Percentiles rank a stretch among this genome's conserved stretches.
phyloP scores from a whole-genome alignment of 2,888 invertebrate genomes.

The Parnassius orleans region DNA sequence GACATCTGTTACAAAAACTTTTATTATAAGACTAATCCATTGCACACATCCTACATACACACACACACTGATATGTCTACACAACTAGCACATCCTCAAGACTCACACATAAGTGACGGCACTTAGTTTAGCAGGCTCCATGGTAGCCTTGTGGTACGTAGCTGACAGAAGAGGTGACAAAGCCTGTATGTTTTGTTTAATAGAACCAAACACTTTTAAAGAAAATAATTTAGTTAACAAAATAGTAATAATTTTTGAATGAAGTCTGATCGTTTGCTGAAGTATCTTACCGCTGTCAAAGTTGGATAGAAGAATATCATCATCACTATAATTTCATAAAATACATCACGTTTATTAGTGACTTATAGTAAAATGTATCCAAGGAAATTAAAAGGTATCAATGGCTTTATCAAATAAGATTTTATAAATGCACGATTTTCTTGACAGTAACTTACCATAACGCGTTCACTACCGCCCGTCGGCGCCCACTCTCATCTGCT shows the following conservation, averaged over 20 bases:
- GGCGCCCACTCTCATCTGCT: slow-evolving; percentile 79
- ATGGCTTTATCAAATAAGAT: too few species aligned
- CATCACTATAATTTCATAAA: too few species aligned
- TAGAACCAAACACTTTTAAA: too few species aligned
- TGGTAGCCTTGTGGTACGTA: slow-evolving; percentile 52
- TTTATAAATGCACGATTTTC: neutral
- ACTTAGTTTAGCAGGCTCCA: slow-evolving; percentile 72
- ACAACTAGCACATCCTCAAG: slow-evolving; percentile 38
- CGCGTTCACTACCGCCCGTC: slow-evolving; percentile 54
- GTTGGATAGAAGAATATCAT: too few species aligned
- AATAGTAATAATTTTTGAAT: too few species aligned
- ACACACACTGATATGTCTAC: slow-evolving; percentile 46
- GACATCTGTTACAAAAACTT: slow-evolving; percentile 81
- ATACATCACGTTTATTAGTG: too few species aligned
- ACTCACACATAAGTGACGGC: slow-evolving; percentile 61
- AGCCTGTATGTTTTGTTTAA: too few species aligned
- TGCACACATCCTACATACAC: slow-evolving; percentile 55
- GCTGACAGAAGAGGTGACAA: slow-evolving; percentile 4
- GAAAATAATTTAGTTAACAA: too few species aligned
- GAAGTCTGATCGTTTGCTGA: too few species aligned
- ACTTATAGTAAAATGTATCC: too few species aligned
- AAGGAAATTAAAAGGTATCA: too few species aligned
- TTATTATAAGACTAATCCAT: slow-evolving; percentile 81
- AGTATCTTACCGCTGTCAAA: too few species aligned
- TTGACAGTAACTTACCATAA: slow-evolving; percentile 48